Evolutionary conservation across 2,888 invertebrate species (phyloP), one percentile per base, ranked within the genome.

Genomic region (Epirrhoe alternata): DNA sequence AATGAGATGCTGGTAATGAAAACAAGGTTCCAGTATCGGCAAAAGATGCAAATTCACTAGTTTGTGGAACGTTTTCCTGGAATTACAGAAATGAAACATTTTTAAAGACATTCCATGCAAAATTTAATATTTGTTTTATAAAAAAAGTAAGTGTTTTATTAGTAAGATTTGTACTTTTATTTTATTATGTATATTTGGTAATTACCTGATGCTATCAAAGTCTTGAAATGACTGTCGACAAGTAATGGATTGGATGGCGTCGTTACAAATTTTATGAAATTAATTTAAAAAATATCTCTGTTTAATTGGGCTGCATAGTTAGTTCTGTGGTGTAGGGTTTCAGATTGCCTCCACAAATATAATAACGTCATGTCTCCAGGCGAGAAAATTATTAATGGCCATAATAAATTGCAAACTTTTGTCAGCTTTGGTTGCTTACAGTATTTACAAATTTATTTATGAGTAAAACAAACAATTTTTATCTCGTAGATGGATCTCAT

Each of bases 401-500:
- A 69, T 77, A 82, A 88, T 88, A 87, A 88, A 88, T 88, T 84
- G 83, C 78, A 81, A 86, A 87, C 81, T 86, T 88, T 85, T 84
- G 84, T 82, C 80, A 81, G 81, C 78, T 85, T 83, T 74, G 79
- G 83, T 85, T 80, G 80, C 83, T 81, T 77, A 80, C 79, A 78
- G 82, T 84, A 85, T 86, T 84, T 83, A 81, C 80, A 84, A 83
- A 72, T 72, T 74, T 74, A 74, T 68, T 64, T 68, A 64, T 60
- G 63, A 47, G 31, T 68, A 66, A 68, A 67, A 69, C 69, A 71
- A 71, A 72, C 72, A 74, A 70, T 74, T 74, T 74, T 74, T 74
- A 74, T 74, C 74, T 74, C 63, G 47, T 38, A 66, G 72, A 72
- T 71, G 67, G 70, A 70, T 72, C 69, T 68, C 65, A 60, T 66